These are phyloP conservation scores for Garra rufa DNA, from an alignment of 2,113 vertebrate species.

Conservation along the genomic window DNA sequence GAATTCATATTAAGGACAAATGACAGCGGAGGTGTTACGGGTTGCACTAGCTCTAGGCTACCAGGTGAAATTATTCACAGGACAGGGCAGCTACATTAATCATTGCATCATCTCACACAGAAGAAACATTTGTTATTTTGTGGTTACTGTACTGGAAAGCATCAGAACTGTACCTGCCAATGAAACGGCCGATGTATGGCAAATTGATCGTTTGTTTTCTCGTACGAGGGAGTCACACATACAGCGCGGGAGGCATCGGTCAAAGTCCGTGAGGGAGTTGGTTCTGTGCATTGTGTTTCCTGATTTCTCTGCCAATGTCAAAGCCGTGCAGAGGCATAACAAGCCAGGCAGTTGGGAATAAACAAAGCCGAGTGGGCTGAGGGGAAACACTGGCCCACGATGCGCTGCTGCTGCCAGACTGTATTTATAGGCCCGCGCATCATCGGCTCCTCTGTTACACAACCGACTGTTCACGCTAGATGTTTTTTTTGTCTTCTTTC, in stretches of 20 bases:
- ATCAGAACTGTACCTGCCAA: neutral
- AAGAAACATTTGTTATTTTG: neutral
- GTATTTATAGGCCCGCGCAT: constrained; percentile 47
- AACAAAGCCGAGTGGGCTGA: constrained; percentile 48
- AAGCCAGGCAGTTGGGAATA: constrained; percentile 30
- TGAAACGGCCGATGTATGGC: neutral
- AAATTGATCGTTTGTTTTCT: constrained; percentile 6
- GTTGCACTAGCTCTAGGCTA: constrained; percentile 3
- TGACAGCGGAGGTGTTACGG: neutral
- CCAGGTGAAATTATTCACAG: neutral
- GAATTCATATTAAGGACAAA: neutral
- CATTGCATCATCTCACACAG: neutral
- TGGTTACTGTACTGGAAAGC: neutral
- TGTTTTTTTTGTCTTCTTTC: neutral
- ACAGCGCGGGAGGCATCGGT: neutral
- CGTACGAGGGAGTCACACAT: neutral
- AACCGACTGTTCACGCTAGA: constrained; percentile 31
- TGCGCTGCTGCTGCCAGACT: constrained; percentile 43
- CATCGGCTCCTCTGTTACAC: constrained; percentile 34
- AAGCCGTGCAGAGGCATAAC: constrained; percentile 20
- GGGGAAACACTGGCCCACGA: constrained; percentile 46
- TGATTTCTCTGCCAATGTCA: constrained; percentile 21
- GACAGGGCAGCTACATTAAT: neutral
- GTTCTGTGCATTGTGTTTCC: neutral
- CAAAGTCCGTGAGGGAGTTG: neutral